These are phyloP conservation scores for Grapholita molesta DNA, from an alignment of 1,140 invertebrate genomes.

Conservation along the genomic window DNA sequence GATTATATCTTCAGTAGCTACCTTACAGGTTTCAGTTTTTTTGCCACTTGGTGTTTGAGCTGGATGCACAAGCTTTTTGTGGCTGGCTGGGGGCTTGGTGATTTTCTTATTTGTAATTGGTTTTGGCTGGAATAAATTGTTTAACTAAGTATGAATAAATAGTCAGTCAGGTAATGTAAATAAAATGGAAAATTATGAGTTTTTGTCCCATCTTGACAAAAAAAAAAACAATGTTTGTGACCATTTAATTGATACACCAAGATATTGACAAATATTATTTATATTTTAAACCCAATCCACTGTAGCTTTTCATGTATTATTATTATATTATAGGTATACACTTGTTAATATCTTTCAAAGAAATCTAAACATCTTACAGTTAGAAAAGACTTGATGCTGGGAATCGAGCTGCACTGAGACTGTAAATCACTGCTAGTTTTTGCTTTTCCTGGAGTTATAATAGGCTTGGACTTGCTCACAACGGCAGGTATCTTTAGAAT, in stretches of 20 bases:
- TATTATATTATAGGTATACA: too few relatives aligned
- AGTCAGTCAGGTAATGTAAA: background rate
- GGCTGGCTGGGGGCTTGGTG: slow-evolving; percentile 31
- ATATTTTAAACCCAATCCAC: too few relatives aligned
- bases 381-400: slow-evolving; percentile 53
- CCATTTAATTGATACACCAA: too few relatives aligned
- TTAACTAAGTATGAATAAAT: background rate
- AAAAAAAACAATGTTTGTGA: too few relatives aligned
- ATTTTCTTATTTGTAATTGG: slow-evolving; percentile 35
- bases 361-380: slow-evolving; percentile 47
- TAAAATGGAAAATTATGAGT: too few relatives aligned
- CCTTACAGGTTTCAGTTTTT: slow-evolving; percentile 30
- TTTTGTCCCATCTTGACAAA: too few relatives aligned
- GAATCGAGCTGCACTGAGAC: slow-evolving; percentile 55
- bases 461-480: slow-evolving; percentile 18
- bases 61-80: slow-evolving; percentile 35
- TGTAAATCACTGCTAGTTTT: slow-evolving; percentile 37
- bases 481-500: background rate
- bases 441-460: slow-evolving; percentile 32
- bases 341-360: background rate
- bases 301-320: too few relatives aligned
- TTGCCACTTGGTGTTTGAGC: slow-evolving; percentile 31
- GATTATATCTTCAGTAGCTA: slow-evolving; percentile 48
- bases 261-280: too few relatives aligned
- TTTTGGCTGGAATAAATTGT: slow-evolving; percentile 48